These are phyloP conservation scores for Cephonodes hylas DNA, from an alignment of 2,888 invertebrate species.

Conservation along the genomic window DNA sequence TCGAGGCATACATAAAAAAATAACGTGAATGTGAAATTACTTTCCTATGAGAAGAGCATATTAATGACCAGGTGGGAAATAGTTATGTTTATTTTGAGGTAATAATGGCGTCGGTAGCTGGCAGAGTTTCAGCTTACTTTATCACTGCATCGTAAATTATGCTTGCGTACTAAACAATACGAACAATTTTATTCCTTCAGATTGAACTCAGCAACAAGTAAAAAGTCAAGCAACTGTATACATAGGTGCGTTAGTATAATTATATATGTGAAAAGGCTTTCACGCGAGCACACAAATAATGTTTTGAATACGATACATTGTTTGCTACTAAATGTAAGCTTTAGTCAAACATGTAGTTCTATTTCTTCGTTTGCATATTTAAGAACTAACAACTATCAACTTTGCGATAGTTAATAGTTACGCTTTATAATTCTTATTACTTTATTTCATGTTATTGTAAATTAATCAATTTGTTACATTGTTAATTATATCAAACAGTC, in stretches of 20 bases:
- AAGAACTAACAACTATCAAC: too few relatives aligned
- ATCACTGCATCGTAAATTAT: conserved; percentile 46
- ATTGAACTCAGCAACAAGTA: conserved; percentile 46
- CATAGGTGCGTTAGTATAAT: conserved; percentile 26
- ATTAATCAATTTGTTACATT: not conserved
- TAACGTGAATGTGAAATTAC: not conserved
- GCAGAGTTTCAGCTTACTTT: conserved; percentile 32
- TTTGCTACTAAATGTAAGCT: not conserved
- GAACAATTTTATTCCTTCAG: not conserved
- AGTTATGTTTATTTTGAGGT: conserved; percentile 49
- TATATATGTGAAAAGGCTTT: not conserved
- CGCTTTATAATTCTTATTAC: not conserved
- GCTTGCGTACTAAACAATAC: conserved; percentile 8
- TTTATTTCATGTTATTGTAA: not conserved
- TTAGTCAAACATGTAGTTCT: not conserved
- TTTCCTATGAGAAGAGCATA: conserved; percentile 30
- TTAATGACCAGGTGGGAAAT: conserved; percentile 35
- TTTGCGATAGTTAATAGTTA: too few relatives aligned
- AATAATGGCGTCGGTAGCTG: conserved; percentile 45
- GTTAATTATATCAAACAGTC: not conserved
- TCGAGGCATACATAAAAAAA: not conserved
- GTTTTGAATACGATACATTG: not conserved
- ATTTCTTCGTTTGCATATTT: not conserved
- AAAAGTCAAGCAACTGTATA: not conserved
- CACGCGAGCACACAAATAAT: not conserved